These are phyloP conservation scores for Papilio polytes DNA, from an alignment of 1,140 invertebrate genomes.

Conservation along the genomic window DNA sequence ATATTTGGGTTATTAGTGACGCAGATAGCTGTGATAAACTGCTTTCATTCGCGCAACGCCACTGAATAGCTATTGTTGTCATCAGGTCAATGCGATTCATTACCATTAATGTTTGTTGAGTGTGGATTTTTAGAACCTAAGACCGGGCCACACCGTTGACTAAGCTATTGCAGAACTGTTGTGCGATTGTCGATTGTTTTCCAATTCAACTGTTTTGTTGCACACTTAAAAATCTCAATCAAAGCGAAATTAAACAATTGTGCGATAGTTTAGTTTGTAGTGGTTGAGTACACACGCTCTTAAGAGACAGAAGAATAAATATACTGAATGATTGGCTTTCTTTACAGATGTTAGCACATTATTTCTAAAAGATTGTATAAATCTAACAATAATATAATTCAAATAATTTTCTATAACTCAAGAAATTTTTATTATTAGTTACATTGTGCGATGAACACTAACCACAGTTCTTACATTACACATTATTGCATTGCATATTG, in stretches of 20 bases:
- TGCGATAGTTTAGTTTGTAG: no score
- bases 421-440: neutral
- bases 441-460: neutral
- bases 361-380: neutral
- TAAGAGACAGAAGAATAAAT: no score
- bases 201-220: no score
- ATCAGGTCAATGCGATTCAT: slow-evolving; percentile 51
- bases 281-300: no score
- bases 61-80: slow-evolving; percentile 70
- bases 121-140: neutral
- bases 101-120: slow-evolving; percentile 28
- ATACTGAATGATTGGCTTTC: no score
- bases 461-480: neutral
- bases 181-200: no score
- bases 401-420: neutral
- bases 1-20: slow-evolving; percentile 80
- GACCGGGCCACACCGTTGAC: no score
- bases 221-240: no score
- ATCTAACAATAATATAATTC: neutral
- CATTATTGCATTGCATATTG: neutral
- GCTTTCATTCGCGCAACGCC: slow-evolving; percentile 66
- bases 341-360: neutral
- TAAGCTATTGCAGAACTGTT: no score
- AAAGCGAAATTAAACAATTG: no score
- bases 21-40: slow-evolving; percentile 73